Evolutionary conservation across 2,888 invertebrate species (phyloP), one percentile per base, ranked within the genome.

Genomic region (Drosophila subsilvestris): DNA sequence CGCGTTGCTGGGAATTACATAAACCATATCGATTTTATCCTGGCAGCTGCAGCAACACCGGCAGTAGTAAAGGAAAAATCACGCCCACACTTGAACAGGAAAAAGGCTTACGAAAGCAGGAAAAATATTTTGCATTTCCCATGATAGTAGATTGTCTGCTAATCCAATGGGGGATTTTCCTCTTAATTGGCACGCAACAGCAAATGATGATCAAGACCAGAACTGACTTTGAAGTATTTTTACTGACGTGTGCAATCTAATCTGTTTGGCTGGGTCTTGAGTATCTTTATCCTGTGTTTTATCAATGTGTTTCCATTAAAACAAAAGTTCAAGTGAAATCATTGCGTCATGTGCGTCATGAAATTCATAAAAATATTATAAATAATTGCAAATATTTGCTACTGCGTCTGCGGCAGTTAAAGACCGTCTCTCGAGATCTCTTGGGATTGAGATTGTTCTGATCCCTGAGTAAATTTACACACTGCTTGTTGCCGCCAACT

Each of bases 1-100:
- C 74, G 72, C 37, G 63, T 61, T 68, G 63, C 75, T 58, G 43
- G 53, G 63, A 67, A 83, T 84, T 84, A 85, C 76, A 81, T 85
- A 86, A 85, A 84, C 70, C 76, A 71, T 86, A 86, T 86, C 85
- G 86, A 86, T 86, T 86, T 86, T 86, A 70, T 37, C 67, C 67
- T 62, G 67, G 60, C 75, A 79, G 66, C 62, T 56, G 58, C 45
- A 44, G 50, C 32, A 32, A 5, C 32, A 47, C 25, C 25, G 25
- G 20, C 55, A 54, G 59, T 44, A 20, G 37, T 48, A 61, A 55
- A 47, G 22, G n/a, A 17, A 42, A 25, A 22, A 22, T 22, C 25
- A 37, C 29, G 47, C 32, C 58, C 65, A 58, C 65, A 50, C 51
- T 27, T 45, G 17, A n/a, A 10, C 60, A 37, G 48, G 27, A 27